These are phyloP conservation scores for Eulithis prunata DNA, from an alignment of 2,888 invertebrate genomes.

Conservation along the genomic window DNA sequence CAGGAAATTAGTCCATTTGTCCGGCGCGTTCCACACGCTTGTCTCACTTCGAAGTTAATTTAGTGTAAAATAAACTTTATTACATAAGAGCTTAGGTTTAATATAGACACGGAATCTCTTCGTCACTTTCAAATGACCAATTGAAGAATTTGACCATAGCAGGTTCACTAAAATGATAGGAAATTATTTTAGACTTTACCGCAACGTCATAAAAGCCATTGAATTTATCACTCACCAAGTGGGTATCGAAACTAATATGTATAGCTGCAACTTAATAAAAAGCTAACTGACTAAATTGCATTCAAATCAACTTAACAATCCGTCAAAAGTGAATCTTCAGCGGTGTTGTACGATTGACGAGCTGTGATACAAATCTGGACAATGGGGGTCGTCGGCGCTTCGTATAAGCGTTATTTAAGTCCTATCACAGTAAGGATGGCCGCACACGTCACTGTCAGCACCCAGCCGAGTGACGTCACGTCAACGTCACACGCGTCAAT, in stretches of 20 bases:
- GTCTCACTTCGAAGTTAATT: neutral
- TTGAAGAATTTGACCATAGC: neutral
- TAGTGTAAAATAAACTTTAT: constrained; percentile 5
- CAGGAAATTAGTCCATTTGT: constrained; percentile 40
- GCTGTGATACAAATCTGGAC: constrained; percentile 12
- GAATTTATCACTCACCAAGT: too few species aligned
- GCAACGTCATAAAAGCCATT: too few species aligned
- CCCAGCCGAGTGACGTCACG: constrained; percentile 12
- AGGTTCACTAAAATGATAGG: too few species aligned
- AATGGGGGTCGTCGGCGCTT: constrained; percentile 13
- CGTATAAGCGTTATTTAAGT: constrained; percentile 21
- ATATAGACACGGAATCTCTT: neutral
- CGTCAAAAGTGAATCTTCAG: neutral
- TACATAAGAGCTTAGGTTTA: neutral
- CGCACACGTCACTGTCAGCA: constrained; percentile 12
- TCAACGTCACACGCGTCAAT: constrained; percentile 14
- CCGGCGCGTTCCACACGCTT: constrained; percentile 6
- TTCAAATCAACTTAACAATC: too few species aligned
- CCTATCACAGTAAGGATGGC: constrained; percentile 10
- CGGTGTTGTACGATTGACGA: neutral
- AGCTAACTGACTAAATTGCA: too few species aligned
- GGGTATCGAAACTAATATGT: too few species aligned
- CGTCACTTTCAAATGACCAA: neutral
- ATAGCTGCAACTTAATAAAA: too few species aligned
- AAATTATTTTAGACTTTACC: too few species aligned